Percentiles rank a stretch among this genome's conserved stretches.
Evolutionary conservation across 2,113 vertebrate species (phyloP).

Genomic region (Peromyscus leucopus): DNA sequence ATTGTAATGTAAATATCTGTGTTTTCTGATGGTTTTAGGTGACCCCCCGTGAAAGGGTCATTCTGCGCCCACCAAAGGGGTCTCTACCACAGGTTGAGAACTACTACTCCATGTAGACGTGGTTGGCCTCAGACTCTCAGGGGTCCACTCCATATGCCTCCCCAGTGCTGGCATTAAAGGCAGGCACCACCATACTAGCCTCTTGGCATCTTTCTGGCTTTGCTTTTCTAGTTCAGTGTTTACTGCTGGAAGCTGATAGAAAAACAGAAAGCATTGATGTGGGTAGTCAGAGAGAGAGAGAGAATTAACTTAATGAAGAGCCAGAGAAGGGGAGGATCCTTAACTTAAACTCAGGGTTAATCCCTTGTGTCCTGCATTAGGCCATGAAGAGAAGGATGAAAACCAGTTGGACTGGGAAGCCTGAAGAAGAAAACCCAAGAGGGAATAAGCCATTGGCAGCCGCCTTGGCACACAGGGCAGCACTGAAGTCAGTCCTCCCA

Average conservation of each 20-base stretch:
- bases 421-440: not conserved
- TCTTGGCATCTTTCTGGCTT: not conserved
- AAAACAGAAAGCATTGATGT: not conserved
- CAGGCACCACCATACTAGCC: not conserved
- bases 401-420: not conserved
- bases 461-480: rapidly evolving
- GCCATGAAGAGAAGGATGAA: not conserved
- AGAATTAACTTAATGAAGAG: not conserved
- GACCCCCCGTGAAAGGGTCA: not conserved
- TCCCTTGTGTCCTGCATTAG: not conserved
- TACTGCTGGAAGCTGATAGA: not conserved
- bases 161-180: not conserved
- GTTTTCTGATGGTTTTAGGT: not conserved
- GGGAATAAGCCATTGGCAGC: not conserved
- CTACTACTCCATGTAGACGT: not conserved
- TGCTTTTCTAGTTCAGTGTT: not conserved
- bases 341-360: not conserved
- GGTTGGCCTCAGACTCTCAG: not conserved
- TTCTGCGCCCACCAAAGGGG: not conserved
- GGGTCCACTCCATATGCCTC: not conserved
- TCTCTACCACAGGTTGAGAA: not conserved
- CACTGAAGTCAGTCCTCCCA: not conserved
- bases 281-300: not conserved
- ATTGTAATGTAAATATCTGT: not conserved
- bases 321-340: not conserved